Base-by-base conservation (phyloP, 2,797 vertebrate species). In the Erpetoichthys calabaricus region DNA sequence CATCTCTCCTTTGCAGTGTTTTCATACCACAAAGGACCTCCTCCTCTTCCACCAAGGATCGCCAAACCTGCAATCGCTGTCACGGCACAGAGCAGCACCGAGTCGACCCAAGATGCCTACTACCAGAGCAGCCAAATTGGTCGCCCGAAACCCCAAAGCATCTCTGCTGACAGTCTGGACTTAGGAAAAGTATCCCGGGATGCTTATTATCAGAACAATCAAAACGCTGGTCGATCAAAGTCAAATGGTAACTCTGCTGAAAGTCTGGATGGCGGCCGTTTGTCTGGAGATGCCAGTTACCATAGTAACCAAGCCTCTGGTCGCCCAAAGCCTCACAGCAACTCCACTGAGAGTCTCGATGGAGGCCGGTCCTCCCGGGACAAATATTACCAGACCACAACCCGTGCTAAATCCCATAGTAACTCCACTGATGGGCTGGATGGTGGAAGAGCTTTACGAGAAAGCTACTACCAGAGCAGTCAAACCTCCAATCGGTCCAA, bases 1-100 rank as follows among this genome's bases (percentile, higher is more conserved):
- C 50, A 56, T 70, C 63, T 46, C 64, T 76, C 57, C 60, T 56
- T 58, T 43, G 63, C 81, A 99, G 95, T 94, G 78, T 97, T 99
- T 81, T 91, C 89, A 72, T 94, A 95, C 78, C 84, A 92, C 77
- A 98, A 96, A 88, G 92, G 87, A 73, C 92, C 91, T 66, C 93
- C 95, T 73, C 92, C 94, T 53, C 90, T 98, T 67, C 96, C 94
- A 53, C 87, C 91, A 74, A 92, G 91, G 80, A 94, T 97, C 86
- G 90, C 91, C 80, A 97, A 96, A 74, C 95, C 96, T 71, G 89
- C 92, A 64, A 92, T 98, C 67, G 94, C 92, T 0, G 87, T 97
- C 74, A 91, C 93, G 45, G 90, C 94, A 51, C 96, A 99, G 81
- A 98, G 96, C 87, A 98, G 94, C 84, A 98, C 93, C 0, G 94